Evolutionary conservation across 2,797 vertebrate species (phyloP), one percentile per base, ranked within the genome.

Genomic region (Eremophila alpestris): DNA sequence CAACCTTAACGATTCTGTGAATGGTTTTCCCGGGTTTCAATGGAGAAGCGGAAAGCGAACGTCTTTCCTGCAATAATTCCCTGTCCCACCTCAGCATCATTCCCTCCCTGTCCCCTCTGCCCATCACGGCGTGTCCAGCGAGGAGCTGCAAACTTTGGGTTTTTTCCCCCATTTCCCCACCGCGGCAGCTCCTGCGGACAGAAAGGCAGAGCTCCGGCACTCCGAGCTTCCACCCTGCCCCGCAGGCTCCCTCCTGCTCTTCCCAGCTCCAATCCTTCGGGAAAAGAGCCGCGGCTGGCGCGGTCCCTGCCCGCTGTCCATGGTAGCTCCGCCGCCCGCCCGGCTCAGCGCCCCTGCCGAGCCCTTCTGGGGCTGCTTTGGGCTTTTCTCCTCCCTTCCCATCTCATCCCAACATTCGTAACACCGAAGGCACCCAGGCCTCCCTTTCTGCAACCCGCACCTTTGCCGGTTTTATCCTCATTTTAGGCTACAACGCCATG

Each of bases 241-340:
- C 11, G 2, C 54, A 11, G 32, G 52, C 23, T 58, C 49, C 21
- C 38, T 22, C 7, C 43, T 17, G 36, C 70, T 2, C 24, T 16
- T 38, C 59, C 27, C 62, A 3, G 11, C 1, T 2, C 3, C 40
- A 2, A 3, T 3, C 13, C n/a, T 41, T 10, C 0, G 34, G 65
- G 10, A 22, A 8, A 5, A 19, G 67, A 10, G 26, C 30, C 2
- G 46, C 63, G 1, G 23, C 0, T 16, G 48, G 1, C 7, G 27
- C 71, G 1, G 3, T 13, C 10, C 30, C 82, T 23, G 81, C 81
- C 63, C 84, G 91, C 96, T 96, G 94, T 93, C 94, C 94, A 94
- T 93, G 96, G 92, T 96, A 93, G 90, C 51, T 41, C 13, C 1
- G 13, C 38, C 14, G 15, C 29, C 19, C 6, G 26, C n/a, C 34